Conservation (phyloP, 2,113 vertebrate species). For the Euleptes europaea region DNA sequence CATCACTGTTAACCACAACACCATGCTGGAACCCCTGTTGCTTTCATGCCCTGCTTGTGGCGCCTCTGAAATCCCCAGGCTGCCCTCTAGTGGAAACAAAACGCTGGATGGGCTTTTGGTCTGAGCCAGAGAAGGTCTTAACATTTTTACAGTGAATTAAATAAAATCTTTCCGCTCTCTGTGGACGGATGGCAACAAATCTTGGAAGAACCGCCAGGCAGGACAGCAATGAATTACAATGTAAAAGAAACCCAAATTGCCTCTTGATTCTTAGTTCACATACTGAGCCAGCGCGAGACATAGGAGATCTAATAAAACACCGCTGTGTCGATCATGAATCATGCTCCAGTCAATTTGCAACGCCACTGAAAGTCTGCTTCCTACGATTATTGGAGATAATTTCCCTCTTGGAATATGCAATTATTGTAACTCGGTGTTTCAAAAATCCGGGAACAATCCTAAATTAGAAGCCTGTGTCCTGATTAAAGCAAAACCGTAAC, state of each 20-base stretch:
- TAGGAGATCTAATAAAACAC: neutral
- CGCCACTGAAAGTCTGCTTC: neutral
- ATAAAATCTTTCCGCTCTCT: neutral
- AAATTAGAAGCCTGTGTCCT: neutral
- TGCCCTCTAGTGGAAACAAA: neutral
- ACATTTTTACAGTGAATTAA: neutral
- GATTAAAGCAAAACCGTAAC: conserved; percentile 12
- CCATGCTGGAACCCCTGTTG: too few relatives aligned
- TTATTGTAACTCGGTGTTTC: neutral
- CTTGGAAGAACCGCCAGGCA: neutral
- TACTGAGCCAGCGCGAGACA: neutral
- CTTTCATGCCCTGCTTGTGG: too few relatives aligned
- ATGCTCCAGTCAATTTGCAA: neutral
- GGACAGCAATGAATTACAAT: neutral
- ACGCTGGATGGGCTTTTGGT: neutral
- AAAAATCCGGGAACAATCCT: neutral
- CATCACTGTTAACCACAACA: too few relatives aligned
- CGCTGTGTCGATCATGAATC: neutral
- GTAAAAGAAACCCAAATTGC: neutral
- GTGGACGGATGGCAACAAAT: neutral
- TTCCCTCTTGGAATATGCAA: neutral
- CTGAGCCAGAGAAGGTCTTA: neutral
- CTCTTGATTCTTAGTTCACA: conserved; percentile 6
- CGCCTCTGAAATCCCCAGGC: neutral
- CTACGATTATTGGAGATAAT: conserved; percentile 17